Evolutionary conservation across 2,797 vertebrate genomes (phyloP).

Genomic region (Cephalopachus bancanus): DNA sequence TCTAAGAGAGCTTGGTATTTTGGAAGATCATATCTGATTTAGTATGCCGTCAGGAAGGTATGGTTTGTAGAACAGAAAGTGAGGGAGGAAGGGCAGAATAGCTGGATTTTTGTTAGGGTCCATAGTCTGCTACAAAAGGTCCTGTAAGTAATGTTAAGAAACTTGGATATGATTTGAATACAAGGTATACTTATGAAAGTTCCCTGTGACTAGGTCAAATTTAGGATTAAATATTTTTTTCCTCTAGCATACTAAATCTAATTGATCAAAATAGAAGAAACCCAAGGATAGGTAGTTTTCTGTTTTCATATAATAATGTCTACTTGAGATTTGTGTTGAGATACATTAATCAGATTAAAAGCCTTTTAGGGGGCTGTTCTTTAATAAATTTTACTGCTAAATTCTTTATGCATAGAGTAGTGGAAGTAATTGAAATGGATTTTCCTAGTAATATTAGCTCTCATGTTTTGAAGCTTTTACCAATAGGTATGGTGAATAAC

Average conservation of each 20-base stretch:
- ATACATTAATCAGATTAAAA: conserved; percentile 6
- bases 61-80: conserved; percentile 2
- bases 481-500: neutral
- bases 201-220: neutral
- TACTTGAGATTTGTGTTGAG: conserved; percentile 27
- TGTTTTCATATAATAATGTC: conserved; percentile 35
- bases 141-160: neutral
- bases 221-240: neutral
- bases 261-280: conserved; percentile 1
- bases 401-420: conserved; percentile 1
- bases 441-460: neutral
- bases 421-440: conserved; percentile 16
- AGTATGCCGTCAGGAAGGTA: neutral
- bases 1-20: conserved; percentile 5
- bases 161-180: conserved; percentile 30
- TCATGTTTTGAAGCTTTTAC: conserved; percentile 8
- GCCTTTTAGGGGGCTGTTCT: conserved; percentile 24
- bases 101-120: neutral
- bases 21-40: neutral
- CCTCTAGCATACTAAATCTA: neutral
- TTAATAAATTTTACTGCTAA: neutral
- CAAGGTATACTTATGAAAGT: conserved; percentile 23
- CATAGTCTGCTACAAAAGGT: neutral
- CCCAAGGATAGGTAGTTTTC: conserved; percentile 12
- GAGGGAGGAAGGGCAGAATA: neutral